Conservation (phyloP, 2,113 vertebrate genomes). For the Limnothrissa miodon region DNA sequence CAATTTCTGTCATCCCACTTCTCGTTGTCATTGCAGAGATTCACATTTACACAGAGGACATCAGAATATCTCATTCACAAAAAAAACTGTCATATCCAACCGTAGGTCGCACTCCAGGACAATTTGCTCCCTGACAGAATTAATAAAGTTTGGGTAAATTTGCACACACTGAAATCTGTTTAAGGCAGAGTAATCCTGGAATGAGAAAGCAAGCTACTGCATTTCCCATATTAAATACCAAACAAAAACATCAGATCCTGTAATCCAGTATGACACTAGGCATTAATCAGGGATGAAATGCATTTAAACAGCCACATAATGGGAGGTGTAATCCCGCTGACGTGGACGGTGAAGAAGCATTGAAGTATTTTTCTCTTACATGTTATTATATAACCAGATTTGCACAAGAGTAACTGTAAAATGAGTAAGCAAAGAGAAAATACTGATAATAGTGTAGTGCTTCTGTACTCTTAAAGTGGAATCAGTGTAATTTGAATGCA, state of each 20-base stretch:
- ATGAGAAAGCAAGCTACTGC: not conserved
- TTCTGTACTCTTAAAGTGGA: not conserved
- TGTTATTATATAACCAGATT: slow-evolving; percentile 3
- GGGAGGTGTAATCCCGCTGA: not conserved
- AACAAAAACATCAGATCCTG: not conserved
- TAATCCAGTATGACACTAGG: not conserved
- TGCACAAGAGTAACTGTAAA: not conserved
- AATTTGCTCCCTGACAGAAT: not conserved
- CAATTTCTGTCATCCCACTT: not conserved
- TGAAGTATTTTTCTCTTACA: not conserved
- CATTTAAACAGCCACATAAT: not conserved
- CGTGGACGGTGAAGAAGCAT: not conserved
- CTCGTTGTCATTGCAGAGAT: not conserved
- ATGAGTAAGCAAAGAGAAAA: not conserved
- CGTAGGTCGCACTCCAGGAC: not conserved
- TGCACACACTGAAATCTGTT: not conserved
- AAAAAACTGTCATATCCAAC: not conserved
- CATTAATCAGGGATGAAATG: not conserved
- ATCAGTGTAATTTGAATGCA: not conserved
- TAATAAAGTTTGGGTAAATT: not conserved
- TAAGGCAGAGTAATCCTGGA: not conserved
- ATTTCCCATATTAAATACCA: not conserved
- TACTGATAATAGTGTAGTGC: not conserved
- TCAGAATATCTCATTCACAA: not conserved
- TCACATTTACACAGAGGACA: not conserved